phyloP scores from a whole-genome alignment of 2,888 invertebrate genomes.

The Linnaemya vulpina region DNA sequence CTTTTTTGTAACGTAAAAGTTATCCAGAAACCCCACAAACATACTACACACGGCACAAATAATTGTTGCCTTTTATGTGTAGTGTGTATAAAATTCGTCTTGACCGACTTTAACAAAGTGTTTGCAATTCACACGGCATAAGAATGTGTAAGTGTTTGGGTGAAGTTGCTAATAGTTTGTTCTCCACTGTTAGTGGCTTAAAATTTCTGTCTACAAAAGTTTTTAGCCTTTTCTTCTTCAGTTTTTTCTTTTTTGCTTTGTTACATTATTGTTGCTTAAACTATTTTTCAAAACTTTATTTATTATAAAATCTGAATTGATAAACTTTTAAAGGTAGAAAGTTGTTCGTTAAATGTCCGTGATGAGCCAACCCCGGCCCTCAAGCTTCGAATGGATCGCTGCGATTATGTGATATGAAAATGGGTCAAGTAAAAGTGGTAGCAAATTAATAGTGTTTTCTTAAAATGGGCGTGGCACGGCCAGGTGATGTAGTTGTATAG shows the following conservation, averaged over 20 bases:
- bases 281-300: slow-evolving; percentile 35
- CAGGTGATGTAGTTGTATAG: no score
- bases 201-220: slow-evolving; percentile 13
- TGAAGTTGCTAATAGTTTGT: not conserved
- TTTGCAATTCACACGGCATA: not conserved
- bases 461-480: no score
- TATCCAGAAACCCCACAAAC: no score
- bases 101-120: not conserved
- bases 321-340: slow-evolving; percentile 50
- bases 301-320: slow-evolving; percentile 49
- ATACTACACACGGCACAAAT: no score
- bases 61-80: not conserved
- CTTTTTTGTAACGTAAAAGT: no score
- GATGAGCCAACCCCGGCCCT: not conserved
- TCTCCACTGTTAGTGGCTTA: not conserved
- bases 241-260: not conserved
- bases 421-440: no score
- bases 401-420: no score
- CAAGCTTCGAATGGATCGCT: not conserved
- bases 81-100: not conserved
- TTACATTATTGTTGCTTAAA: slow-evolving; percentile 33
- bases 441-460: no score
- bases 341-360: not conserved
- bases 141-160: no score
- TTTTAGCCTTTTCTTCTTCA: not conserved